A percentile compares a stretch with the other conserved stretches of the same genome.
Conservation (phyloP, 2,888 invertebrate species). For the Chloroclystis v-ata region DNA sequence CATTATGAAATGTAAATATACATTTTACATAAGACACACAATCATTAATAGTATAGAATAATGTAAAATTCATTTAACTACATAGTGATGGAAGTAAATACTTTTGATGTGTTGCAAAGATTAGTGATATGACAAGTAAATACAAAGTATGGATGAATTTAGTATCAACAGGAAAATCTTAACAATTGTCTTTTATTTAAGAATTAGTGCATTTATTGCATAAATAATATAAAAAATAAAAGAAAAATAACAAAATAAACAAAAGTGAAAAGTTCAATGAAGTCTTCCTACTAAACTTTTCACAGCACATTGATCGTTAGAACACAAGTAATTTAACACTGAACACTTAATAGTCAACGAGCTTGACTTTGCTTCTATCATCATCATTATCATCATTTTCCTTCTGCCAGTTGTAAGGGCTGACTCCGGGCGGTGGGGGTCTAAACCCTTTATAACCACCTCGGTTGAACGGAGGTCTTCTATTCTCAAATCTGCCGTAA, state of each 20-base stretch:
- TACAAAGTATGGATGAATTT: constrained; percentile 12
- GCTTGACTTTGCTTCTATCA: constrained; percentile 54
- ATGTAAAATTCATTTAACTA: constrained; percentile 7
- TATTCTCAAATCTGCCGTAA: constrained; percentile 23
- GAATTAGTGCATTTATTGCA: not conserved
- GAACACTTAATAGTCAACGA: constrained; percentile 58
- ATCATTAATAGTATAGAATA: not conserved
- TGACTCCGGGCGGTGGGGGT: constrained; percentile 26
- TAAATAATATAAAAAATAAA: constrained; percentile 1
- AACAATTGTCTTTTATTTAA: no score
- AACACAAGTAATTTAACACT: not conserved
- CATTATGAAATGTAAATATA: constrained; percentile 16
- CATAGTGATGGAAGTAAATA: not conserved
- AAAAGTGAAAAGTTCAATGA: constrained; percentile 1
- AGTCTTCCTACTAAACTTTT: constrained; percentile 4
- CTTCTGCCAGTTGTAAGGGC: constrained; percentile 24
- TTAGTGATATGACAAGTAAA: constrained; percentile 12
- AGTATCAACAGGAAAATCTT: not conserved
- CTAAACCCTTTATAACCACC: constrained; percentile 45
- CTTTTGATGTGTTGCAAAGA: not conserved
- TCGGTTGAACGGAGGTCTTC: constrained; percentile 45
- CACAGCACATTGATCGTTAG: constrained; percentile 11
- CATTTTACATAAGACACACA: constrained; percentile 6
- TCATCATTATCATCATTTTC: constrained; percentile 19
- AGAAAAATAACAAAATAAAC: constrained; percentile 10